A percentile compares a stretch with the other conserved stretches of the same genome.
Conservation (phyloP, 2,888 invertebrate species). For the Tyria jacobaeae region DNA sequence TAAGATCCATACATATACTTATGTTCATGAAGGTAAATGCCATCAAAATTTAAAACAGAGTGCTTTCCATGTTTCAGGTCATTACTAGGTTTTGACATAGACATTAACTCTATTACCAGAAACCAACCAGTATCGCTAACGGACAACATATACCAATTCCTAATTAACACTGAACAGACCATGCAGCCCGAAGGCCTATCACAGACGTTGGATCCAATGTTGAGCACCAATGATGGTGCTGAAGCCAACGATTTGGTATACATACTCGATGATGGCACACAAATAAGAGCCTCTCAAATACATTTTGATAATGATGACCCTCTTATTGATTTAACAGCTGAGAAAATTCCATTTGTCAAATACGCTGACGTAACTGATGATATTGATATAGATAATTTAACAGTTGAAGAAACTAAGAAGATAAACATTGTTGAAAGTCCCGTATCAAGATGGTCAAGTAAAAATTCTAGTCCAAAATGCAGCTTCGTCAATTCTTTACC, state of each 20-base stretch:
- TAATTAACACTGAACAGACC: conserved; percentile 69
- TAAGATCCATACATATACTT: no score
- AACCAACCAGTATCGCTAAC: conserved; percentile 72
- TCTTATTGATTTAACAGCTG: conserved; percentile 69
- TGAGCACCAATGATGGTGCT: conserved; percentile 52
- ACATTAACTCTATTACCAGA: conserved; percentile 74
- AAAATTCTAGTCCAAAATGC: conserved; percentile 65
- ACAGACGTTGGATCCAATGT: conserved; percentile 57
- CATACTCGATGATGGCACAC: conserved; percentile 79
- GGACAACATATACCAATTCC: conserved; percentile 77
- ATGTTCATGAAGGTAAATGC: no score
- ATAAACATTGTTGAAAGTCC: conserved; percentile 76
- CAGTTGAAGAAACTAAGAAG: conserved; percentile 58
- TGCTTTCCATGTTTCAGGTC: conserved; percentile 55
- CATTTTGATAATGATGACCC: conserved; percentile 82
- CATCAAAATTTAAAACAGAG: no score
- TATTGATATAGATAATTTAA: conserved; percentile 45
- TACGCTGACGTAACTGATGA: conserved; percentile 60
- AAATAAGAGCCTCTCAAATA: conserved; percentile 80
- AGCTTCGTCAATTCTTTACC: conserved; percentile 75
- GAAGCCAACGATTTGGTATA: conserved; percentile 66
- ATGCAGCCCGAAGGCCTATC: conserved; percentile 45
- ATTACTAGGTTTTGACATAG: conserved; percentile 76
- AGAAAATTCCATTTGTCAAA: conserved; percentile 77
- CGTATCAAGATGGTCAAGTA: conserved; percentile 59